These are phyloP conservation scores for Entomobrya multifasciata DNA, from an alignment of 2,888 invertebrate genomes.

Conservation along the genomic window DNA sequence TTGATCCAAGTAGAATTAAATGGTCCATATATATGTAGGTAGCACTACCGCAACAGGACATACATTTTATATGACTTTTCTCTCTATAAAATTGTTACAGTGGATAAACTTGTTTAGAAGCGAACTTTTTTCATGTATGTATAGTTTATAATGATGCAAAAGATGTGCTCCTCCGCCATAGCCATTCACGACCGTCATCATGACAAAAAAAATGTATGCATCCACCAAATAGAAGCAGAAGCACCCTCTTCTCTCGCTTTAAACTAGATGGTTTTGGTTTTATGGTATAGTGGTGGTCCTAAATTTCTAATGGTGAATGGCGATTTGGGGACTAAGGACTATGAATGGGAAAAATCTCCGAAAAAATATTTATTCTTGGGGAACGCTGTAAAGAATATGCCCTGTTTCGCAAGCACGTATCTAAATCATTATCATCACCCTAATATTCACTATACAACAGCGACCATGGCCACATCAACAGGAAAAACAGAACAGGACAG, in stretches of 20 bases:
- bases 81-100: too few relatives aligned
- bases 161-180: background rate
- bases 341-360: constrained; percentile 34
- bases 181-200: too few relatives aligned
- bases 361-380: too few relatives aligned
- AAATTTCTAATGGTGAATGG: too few relatives aligned
- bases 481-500: constrained; percentile 26
- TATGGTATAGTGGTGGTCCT: background rate
- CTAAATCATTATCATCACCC: background rate
- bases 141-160: too few relatives aligned
- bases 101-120: constrained; percentile 58
- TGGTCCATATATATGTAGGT: background rate
- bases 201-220: too few relatives aligned
- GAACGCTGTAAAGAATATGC: background rate
- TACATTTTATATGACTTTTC: background rate
- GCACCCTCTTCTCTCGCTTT: constrained; percentile 3
- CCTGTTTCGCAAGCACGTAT: background rate
- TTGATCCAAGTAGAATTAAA: constrained; percentile 5
- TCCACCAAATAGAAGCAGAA: background rate
- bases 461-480: constrained; percentile 46
- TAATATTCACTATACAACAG: constrained; percentile 9
- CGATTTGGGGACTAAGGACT: background rate
- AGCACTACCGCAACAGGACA: constrained; percentile 33
- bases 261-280: background rate
- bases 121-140: too few relatives aligned